phyloP scores from a whole-genome alignment of 2,797 vertebrate species.

The Tamandua tetradactyla region DNA sequence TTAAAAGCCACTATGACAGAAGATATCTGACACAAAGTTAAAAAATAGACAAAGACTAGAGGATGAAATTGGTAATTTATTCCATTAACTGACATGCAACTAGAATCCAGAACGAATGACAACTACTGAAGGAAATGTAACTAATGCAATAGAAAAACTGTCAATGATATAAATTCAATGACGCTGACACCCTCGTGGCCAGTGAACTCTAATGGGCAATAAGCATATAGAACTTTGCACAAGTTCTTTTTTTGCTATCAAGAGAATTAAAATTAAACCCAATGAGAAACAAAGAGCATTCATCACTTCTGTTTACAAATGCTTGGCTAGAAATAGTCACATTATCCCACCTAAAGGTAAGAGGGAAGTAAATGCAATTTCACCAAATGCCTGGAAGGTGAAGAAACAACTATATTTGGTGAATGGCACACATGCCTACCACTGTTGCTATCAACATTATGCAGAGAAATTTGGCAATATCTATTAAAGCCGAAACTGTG shows the following conservation, averaged over 20 bases:
- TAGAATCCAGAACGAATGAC: neutral
- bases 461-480: neutral
- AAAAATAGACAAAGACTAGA: neutral
- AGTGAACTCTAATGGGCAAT: neutral
- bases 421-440: neutral
- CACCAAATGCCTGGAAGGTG: neutral
- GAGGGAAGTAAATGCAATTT: neutral
- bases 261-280: neutral
- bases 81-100: neutral
- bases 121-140: neutral
- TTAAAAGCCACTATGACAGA: neutral
- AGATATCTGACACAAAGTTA: neutral
- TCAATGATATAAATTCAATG: neutral
- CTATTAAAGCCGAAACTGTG: neutral
- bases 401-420: neutral
- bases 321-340: neutral
- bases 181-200: neutral
- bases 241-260: neutral
- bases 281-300: neutral
- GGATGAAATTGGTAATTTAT: neutral
- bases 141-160: neutral
- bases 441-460: no score
- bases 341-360: neutral
- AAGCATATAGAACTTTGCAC: neutral
- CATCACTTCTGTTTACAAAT: neutral